Conservation (phyloP, 2,113 vertebrate species). For the Trinectes maculatus region DNA sequence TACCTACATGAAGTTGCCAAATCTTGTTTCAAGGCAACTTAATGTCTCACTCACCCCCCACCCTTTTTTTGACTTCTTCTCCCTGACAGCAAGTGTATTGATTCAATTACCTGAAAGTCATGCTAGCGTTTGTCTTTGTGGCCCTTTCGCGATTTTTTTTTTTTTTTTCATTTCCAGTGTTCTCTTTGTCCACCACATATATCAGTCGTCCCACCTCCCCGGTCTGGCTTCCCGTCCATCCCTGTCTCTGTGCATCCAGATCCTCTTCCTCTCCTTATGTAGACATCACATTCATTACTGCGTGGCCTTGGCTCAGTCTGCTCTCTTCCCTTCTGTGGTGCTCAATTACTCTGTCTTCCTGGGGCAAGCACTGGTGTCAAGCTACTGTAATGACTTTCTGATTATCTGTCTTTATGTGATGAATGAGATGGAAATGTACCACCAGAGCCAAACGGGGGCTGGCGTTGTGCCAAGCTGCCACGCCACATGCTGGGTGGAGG, state of each 20-base stretch:
- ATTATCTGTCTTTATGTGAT: constrained; percentile 90
- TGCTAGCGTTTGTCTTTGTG: constrained; percentile 30
- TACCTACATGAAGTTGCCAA: background rate
- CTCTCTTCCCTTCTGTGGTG: constrained; percentile 83
- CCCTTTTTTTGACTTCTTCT: constrained; percentile 34
- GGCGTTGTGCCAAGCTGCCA: constrained; percentile 72
- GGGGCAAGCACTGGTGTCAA: constrained; percentile 84
- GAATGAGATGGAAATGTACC: constrained; percentile 88
- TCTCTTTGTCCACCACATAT: constrained; percentile 26
- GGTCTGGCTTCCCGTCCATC: constrained; percentile 47
- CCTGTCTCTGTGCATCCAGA: constrained; percentile 34
- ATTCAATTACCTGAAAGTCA: constrained; percentile 64
- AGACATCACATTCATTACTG: constrained; percentile 83
- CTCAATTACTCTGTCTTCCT: constrained; percentile 89
- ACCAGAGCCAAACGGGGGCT: constrained; percentile 73
- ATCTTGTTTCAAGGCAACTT: constrained; percentile 7
- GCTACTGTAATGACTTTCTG: constrained; percentile 88
- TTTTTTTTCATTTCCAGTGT: too few species aligned
- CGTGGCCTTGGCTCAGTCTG: constrained; percentile 80
- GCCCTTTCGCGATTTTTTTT: constrained; percentile 9
- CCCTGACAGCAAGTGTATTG: constrained; percentile 52
- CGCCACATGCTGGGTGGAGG: constrained; percentile 45
- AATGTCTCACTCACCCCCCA: constrained; percentile 3
- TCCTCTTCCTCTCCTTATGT: constrained; percentile 48
- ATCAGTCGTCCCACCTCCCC: constrained; percentile 25